Conservation (phyloP, 2,113 vertebrate genomes). For the Prionailurus viverrinus region DNA sequence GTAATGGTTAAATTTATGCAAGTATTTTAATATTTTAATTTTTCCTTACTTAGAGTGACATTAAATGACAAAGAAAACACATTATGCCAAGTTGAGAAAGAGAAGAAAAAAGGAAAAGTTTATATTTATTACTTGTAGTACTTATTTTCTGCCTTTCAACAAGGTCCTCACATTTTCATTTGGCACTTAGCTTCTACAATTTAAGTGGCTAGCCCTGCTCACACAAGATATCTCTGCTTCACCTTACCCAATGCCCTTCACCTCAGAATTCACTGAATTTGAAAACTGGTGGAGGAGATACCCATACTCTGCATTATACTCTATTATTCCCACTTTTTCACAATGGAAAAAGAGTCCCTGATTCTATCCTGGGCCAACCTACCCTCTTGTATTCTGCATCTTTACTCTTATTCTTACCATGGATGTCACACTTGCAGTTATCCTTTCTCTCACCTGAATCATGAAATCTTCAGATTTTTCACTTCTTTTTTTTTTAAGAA, state of each 20-base stretch:
- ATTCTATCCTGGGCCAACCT: neutral
- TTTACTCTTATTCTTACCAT: neutral
- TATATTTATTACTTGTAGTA: neutral
- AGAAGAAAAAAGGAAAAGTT: neutral
- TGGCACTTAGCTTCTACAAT: neutral
- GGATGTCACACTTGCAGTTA: neutral
- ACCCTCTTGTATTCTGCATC: neutral
- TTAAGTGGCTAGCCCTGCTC: neutral
- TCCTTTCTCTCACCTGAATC: neutral
- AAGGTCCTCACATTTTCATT: neutral
- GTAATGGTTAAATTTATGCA: neutral
- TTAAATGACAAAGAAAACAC: neutral
- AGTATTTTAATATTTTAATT: constrained; percentile 33
- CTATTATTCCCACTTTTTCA: neutral
- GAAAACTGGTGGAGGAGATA: neutral
- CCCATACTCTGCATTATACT: neutral
- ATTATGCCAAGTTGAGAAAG: neutral
- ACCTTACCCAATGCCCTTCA: neutral
- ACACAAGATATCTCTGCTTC: neutral
- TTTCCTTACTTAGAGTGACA: neutral
- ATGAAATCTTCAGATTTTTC: neutral
- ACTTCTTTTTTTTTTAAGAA: neutral
- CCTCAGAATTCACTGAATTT: neutral
- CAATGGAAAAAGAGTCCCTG: neutral
- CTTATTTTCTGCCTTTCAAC: neutral